Conservation (phyloP, 2,888 invertebrate species). For the Troides aeacus region DNA sequence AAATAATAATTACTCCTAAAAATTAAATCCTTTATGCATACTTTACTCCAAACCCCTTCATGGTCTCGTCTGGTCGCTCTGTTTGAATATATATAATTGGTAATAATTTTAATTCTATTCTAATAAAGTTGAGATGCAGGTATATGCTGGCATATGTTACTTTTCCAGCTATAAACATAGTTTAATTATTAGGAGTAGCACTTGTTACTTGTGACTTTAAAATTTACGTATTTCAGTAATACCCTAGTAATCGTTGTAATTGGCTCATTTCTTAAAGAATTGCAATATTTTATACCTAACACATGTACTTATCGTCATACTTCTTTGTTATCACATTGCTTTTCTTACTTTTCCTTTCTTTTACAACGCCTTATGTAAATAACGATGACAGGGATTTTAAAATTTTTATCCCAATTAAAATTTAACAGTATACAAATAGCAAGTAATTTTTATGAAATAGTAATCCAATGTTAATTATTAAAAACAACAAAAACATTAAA, state of each 20-base stretch:
- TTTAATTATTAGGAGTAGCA: slow-evolving; percentile 38
- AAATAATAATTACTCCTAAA: too few relatives aligned
- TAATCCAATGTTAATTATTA: not conserved
- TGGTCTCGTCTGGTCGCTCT: too few relatives aligned
- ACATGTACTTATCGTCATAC: not conserved
- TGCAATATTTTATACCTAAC: slow-evolving; percentile 15
- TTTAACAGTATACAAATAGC: not conserved
- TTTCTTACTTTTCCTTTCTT: not conserved
- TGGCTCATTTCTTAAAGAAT: slow-evolving; percentile 23
- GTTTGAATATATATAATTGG: not conserved
- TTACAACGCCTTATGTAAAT: not conserved
- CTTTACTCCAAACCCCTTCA: too few relatives aligned
- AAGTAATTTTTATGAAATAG: not conserved
- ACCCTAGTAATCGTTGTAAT: slow-evolving; percentile 30
- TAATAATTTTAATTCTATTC: not conserved
- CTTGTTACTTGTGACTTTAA: slow-evolving; percentile 35
- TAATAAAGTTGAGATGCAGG: not conserved
- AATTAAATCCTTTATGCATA: too few relatives aligned
- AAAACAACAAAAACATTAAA: not conserved
- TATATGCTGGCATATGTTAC: slow-evolving; percentile 21
- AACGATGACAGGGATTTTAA: too few relatives aligned
- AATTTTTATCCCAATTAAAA: not conserved
- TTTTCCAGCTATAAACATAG: slow-evolving; percentile 32
- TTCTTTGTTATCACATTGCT: not conserved
- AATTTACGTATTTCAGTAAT: too few relatives aligned